Base-by-base conservation (phyloP, 2,888 invertebrate species). In the Cosmopolites sordidus region DNA sequence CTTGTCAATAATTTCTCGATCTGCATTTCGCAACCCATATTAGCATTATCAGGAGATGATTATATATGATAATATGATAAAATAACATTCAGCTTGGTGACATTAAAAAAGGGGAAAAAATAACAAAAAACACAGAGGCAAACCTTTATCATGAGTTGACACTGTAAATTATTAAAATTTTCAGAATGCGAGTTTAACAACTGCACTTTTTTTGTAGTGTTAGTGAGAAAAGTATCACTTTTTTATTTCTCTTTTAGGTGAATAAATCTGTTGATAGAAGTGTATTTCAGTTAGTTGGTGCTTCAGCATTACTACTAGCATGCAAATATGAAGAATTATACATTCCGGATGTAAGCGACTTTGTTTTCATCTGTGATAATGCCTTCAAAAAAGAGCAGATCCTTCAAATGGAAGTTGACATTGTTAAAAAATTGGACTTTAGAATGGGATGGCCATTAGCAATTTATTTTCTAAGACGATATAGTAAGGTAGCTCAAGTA, bases 311-410 rank as follows among this genome's bases (percentile, higher is more conserved):
- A 79, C 86, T 92, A 65, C 83, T 96, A 48, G 95, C 97, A 0
- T 83, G 88, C 67, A 98, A 98, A 73, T 96, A 92, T 67, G 97
- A 98, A 75, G 98, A 98, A 77, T 87, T 94, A 66, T 92, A 87
- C 66, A 82, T 89, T 1, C 94, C 96, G 0, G 89, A 90, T 40
- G 80, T 94, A 16, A 77, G 75, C 4, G 97, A 98, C 74, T 95
- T 95, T 75, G 87, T 91, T 11, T 92, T 87, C 70, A 88, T 97
- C 48, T 90, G 94, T 8, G 95, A 94, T 74, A 84, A 89, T 68
- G 84, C 92, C 0, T 97, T 91, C 72, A 81, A 81, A 2, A 87
- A 84, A 64, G 69, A 76, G 1, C 89, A 96, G 64, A 83, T 97
- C 33, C 76, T 89, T 41, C 78, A 79, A 58, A 94, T 93, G 84